These are phyloP conservation scores for Trematomus bernacchii DNA, from an alignment of 2,797 vertebrate genomes.

Conservation along the genomic window DNA sequence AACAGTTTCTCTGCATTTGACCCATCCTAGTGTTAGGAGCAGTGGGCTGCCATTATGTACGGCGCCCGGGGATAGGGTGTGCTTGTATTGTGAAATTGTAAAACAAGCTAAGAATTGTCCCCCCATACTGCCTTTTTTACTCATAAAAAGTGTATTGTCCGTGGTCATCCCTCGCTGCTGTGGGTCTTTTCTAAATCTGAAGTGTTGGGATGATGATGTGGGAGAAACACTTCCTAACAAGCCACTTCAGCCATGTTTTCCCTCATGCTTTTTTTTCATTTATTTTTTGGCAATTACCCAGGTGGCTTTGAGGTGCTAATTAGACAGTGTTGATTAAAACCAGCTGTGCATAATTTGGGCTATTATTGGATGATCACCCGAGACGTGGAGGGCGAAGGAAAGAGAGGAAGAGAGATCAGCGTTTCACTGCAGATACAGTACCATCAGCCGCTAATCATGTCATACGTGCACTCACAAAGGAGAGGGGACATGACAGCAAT, in stretches of 20 bases:
- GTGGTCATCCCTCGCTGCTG: not conserved
- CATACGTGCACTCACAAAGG: too few relatives aligned
- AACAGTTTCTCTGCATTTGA: too few relatives aligned
- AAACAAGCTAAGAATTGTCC: not conserved
- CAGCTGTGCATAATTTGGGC: slow-evolving; percentile 74
- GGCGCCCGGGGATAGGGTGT: too few relatives aligned
- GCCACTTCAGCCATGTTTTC: slow-evolving; percentile 44
- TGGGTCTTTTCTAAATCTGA: slow-evolving; percentile 10
- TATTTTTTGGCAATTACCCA: slow-evolving; percentile 59
- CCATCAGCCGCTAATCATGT: not conserved
- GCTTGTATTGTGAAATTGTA: not conserved
- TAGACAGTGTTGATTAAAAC: slow-evolving; percentile 76
- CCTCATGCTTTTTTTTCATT: slow-evolving; percentile 5
- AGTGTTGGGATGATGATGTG: not conserved
- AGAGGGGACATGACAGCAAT: not conserved
- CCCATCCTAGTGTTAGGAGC: too few relatives aligned
- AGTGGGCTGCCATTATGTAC: too few relatives aligned
- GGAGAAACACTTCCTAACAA: not conserved
- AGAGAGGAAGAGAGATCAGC: not conserved
- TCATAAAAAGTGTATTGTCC: not conserved
- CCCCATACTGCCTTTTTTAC: not conserved
- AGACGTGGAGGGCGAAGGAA: slow-evolving; percentile 20
- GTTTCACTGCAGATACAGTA: not conserved
- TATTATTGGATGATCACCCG: slow-evolving; percentile 69
- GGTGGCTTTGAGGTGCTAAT: slow-evolving; percentile 75